phyloP scores from a whole-genome alignment of 2,888 invertebrate species.

The Amaurobius ferox region DNA sequence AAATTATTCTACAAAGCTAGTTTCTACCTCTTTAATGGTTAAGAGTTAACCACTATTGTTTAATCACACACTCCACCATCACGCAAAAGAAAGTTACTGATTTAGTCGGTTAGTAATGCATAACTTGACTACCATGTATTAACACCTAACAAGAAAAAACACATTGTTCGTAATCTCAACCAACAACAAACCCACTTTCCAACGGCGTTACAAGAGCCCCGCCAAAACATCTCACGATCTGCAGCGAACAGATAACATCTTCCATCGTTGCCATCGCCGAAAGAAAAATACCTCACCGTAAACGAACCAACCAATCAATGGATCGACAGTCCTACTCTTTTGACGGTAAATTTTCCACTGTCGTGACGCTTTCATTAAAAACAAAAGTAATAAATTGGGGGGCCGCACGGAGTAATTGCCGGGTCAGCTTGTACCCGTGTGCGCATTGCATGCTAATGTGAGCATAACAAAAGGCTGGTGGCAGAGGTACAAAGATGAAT shows the following conservation, averaged over 20 bases:
- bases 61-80: no score
- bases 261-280: not conserved
- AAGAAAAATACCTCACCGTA: conserved; percentile 5
- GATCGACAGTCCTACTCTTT: not conserved
- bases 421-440: not conserved
- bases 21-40: no score
- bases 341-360: conserved; percentile 1
- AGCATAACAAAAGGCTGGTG: not conserved
- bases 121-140: not conserved
- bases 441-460: not conserved
- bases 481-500: not conserved
- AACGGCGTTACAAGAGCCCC: not conserved
- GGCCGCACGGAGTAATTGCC: not conserved
- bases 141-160: not conserved
- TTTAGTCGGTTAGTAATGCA: not conserved
- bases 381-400: conserved; percentile 11
- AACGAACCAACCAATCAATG: conserved; percentile 13
- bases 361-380: conserved; percentile 14
- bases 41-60: no score
- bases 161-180: not conserved
- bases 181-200: not conserved
- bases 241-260: not conserved
- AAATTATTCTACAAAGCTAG: no score
- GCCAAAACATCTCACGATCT: conserved; percentile 10
- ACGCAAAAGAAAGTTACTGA: no score